These are phyloP conservation scores for Hephaestus fuliginosus DNA, from an alignment of 2,797 vertebrate genomes.

Conservation along the genomic window DNA sequence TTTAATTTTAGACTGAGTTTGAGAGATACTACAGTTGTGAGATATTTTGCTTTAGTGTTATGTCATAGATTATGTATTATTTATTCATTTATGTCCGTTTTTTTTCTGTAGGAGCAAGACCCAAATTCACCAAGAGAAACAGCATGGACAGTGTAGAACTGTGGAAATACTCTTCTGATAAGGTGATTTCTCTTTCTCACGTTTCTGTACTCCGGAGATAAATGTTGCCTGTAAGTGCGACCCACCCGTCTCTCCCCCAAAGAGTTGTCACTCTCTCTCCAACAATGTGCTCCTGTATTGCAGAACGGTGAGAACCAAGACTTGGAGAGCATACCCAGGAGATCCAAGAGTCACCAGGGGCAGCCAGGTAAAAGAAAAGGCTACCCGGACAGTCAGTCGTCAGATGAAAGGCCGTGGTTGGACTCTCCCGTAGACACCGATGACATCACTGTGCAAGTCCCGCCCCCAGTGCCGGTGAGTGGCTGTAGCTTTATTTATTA, in stretches of 20 bases:
- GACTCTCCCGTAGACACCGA: conserved; percentile 87
- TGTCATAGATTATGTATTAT: background rate
- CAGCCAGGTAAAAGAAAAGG: conserved; percentile 86
- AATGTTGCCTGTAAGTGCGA: background rate
- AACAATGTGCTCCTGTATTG: conserved; percentile 25
- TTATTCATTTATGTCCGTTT: conserved; percentile 20
- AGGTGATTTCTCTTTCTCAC: conserved; percentile 81
- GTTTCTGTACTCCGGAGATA: conserved; percentile 3
- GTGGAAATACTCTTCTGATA: conserved; percentile 91
- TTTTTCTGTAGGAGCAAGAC: conserved; percentile 90
- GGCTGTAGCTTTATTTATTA: background rate
- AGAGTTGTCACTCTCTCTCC: background rate
- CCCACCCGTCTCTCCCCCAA: background rate
- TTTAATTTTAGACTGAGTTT: conserved; percentile 12
- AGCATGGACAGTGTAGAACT: conserved; percentile 93
- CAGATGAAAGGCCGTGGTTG: conserved; percentile 83
- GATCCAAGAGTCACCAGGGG: conserved; percentile 83
- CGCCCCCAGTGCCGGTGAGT: conserved; percentile 86
- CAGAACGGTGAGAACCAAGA: conserved; percentile 93
- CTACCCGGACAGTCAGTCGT: conserved; percentile 84
- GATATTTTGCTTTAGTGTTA: conserved; percentile 1
- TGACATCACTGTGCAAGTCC: conserved; percentile 89
- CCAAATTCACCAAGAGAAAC: conserved; percentile 91
- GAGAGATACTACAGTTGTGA: conserved; percentile 8
- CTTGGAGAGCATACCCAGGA: conserved; percentile 83